Percentiles rank a stretch among this genome's conserved stretches.
These are phyloP conservation scores for Osmerus eperlanus DNA, from an alignment of 2,113 vertebrate species.

Conservation along the genomic window DNA sequence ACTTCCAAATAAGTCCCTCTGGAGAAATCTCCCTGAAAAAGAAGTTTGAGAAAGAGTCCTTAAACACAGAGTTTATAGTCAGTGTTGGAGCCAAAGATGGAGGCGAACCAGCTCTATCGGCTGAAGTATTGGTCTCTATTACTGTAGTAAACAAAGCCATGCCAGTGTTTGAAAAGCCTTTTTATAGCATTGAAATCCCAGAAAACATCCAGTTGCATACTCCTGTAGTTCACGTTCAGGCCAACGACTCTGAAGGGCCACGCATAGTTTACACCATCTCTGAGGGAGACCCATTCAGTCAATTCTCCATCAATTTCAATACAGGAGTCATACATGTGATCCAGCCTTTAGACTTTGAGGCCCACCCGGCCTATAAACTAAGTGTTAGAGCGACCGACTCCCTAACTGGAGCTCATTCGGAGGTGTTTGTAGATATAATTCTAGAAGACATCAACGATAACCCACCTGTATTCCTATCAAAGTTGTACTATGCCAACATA, in stretches of 20 bases:
- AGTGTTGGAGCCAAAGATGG: constrained; percentile 84
- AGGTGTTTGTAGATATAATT: constrained; percentile 92
- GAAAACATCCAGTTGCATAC: constrained; percentile 87
- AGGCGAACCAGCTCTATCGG: constrained; percentile 81
- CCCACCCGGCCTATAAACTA: constrained; percentile 92
- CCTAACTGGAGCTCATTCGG: constrained; percentile 83
- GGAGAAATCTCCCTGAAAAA: constrained; percentile 88
- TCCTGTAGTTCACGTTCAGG: constrained; percentile 91
- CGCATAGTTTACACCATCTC: constrained; percentile 92
- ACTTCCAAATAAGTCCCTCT: constrained; percentile 81
- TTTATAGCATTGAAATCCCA: constrained; percentile 92
- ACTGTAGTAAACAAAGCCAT: constrained; percentile 91
- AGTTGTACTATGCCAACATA: constrained; percentile 76
- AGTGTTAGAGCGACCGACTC: constrained; percentile 90
- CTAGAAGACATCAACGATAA: constrained; percentile 95
- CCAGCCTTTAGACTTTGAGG: constrained; percentile 88
- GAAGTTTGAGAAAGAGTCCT: constrained; percentile 79
- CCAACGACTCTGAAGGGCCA: constrained; percentile 89
- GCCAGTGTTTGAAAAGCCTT: constrained; percentile 93
- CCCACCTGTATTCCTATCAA: constrained; percentile 79
- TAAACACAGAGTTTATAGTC: constrained; percentile 85
- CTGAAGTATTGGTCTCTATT: constrained; percentile 83
- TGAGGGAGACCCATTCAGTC: constrained; percentile 90
- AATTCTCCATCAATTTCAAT: constrained; percentile 94
- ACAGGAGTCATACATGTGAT: constrained; percentile 89